Evolutionary conservation across 2,888 invertebrate species (phyloP), one percentile per base, ranked within the genome.

Genomic region (Troides oblongomaculatus): DNA sequence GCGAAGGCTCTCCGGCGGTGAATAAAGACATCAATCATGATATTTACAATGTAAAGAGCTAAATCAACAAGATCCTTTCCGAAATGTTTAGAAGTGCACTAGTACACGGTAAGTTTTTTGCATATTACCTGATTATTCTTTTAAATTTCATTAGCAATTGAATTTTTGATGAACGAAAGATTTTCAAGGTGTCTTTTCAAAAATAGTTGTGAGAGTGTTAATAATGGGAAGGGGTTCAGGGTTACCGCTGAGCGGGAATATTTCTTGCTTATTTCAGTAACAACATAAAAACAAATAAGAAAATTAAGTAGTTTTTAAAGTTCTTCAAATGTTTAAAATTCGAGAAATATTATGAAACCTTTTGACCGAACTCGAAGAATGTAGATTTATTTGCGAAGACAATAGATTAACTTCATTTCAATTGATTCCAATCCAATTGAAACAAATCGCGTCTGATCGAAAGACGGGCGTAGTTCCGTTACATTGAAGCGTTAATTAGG

Each of bases 401-500:
- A 70, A 66, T 66, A 60, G 63, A 64, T 50, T 39, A 63, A 43
- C 39, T 63, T 56, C 60, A 70, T 63, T 69, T 63, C 30, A 66
- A 70, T 70, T 64, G 64, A 63, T 58, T 36, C 53, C 63, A 56
- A 63, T 60, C 60, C 43, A 60, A 36, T 63, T 70, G 61, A 53
- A 66, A 70, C 62, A 59, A 70, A 64, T 70, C 57, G 66, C 43
- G 46, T 64, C 53, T 61, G 57, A 64, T 61, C 64, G 53, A 63
- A 46, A 70, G 53, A 71, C 62, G 53, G 8, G 64, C 72, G 62
- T 62, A 65, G 62, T 65, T 69, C 67, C 67, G 69, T 71, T 62
- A 69, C 62, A 68, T 71, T 69, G 72, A 74, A 69, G 70, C 50
- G 70, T 63, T 65, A 68, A 78, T 76, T 76, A 75, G 69, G 73